Evolutionary conservation across 2,888 invertebrate species (phyloP).

Genomic region (Tricholauxania praeusta): DNA sequence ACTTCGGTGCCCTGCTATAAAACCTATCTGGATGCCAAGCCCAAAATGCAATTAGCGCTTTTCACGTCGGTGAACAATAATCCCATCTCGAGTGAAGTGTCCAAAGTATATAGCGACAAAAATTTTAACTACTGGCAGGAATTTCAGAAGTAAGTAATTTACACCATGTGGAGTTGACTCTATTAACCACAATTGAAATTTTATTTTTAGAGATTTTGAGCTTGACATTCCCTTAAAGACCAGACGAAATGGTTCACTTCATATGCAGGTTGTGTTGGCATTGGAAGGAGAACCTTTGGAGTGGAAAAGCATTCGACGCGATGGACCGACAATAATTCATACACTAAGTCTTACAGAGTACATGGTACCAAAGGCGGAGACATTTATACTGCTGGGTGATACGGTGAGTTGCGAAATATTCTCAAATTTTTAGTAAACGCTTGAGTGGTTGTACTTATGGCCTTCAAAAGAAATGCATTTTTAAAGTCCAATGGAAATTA

Average conservation of each 20-base stretch:
- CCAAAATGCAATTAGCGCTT: conserved; percentile 77
- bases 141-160: conserved; percentile 67
- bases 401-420: conserved; percentile 38
- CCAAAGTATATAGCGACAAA: conserved; percentile 72
- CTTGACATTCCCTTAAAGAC: conserved; percentile 80
- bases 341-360: conserved; percentile 79
- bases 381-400: conserved; percentile 78
- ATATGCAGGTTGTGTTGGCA: conserved; percentile 79
- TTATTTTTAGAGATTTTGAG: conserved; percentile 50
- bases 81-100: conserved; percentile 72
- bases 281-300: conserved; percentile 72
- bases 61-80: conserved; percentile 75
- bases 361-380: conserved; percentile 79
- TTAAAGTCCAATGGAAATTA: too few species aligned
- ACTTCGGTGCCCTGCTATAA: conserved; percentile 72
- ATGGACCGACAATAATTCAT: conserved; percentile 74
- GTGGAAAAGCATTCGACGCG: conserved; percentile 73
- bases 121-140: conserved; percentile 76
- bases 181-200: not conserved
- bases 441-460: too few species aligned
- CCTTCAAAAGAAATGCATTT: too few species aligned
- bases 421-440: too few species aligned
- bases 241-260: conserved; percentile 86
- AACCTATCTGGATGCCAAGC: conserved; percentile 77
- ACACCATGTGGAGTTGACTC: conserved; percentile 35